A percentile compares a stretch with the other conserved stretches of the same genome.
Conservation (phyloP, 2,113 vertebrate species). For the Excalfactoria chinensis region DNA sequence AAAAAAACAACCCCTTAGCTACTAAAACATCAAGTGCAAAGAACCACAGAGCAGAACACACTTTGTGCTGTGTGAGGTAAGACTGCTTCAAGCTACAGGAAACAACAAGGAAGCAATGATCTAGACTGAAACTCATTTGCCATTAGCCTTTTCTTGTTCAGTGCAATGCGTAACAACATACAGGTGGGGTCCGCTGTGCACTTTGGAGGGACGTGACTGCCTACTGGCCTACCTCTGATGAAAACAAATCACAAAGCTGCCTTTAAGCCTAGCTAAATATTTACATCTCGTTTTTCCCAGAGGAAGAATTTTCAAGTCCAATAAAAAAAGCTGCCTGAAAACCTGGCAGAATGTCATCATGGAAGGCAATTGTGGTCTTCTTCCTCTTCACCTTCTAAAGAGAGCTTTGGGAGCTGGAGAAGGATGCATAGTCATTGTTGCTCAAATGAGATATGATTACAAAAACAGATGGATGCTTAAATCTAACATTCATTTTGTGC, state of each 20-base stretch:
- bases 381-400: not conserved
- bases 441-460: constrained; percentile 48
- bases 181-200: not conserved
- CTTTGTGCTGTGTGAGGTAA: not conserved
- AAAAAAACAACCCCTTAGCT: accelerated
- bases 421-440: constrained; percentile 1
- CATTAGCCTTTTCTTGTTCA: not conserved
- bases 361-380: not conserved
- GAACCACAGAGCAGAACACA: not conserved
- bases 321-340: not conserved
- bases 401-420: constrained; percentile 5
- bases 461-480: constrained; percentile 63
- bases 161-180: not conserved
- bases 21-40: not conserved
- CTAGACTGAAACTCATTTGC: not conserved
- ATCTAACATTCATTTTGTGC: constrained; percentile 42
- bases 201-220: not conserved
- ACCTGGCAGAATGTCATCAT: not conserved
- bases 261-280: not conserved
- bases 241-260: not conserved
- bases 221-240: not conserved
- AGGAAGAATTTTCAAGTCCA: not conserved
- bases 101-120: accelerated
- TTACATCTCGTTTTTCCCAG: not conserved
- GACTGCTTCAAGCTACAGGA: not conserved